These are phyloP conservation scores for Rotaria sp. DNA, from an alignment of 2,888 invertebrate species.

Conservation along the genomic window DNA sequence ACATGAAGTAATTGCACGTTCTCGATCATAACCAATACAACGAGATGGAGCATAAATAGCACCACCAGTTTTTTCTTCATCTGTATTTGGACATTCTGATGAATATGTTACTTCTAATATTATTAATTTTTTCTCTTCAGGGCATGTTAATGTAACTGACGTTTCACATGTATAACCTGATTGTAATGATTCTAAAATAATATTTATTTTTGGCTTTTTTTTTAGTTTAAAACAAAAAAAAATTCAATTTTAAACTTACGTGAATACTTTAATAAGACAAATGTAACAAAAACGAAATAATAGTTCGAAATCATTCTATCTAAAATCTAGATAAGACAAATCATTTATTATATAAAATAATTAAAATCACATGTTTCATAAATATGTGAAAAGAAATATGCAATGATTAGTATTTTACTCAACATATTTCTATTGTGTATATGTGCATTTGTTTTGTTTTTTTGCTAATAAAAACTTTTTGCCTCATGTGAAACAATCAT, in stretches of 20 bases:
- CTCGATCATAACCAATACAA: not conserved
- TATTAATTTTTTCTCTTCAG: not conserved
- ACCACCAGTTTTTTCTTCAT: not conserved
- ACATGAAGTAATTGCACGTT: not conserved
- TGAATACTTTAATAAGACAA: not conserved
- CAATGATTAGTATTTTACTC: not conserved
- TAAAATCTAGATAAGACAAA: not conserved
- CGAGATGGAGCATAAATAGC: not conserved
- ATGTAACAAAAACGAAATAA: not conserved
- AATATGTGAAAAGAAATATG: not conserved
- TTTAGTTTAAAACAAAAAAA: not conserved
- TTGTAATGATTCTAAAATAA: not conserved
- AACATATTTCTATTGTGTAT: too few relatives aligned
- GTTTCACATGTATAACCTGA: constrained; percentile 23
- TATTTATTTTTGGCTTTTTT: not conserved
- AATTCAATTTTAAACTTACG: not conserved
- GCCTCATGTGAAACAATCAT: too few relatives aligned
- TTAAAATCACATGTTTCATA: not conserved
- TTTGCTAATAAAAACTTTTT: too few relatives aligned
- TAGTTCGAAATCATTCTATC: not conserved
- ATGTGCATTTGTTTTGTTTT: too few relatives aligned
- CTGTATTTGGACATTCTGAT: not conserved
- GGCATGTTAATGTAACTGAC: not conserved
- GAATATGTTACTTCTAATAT: constrained; percentile 20
- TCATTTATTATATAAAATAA: not conserved